These are phyloP conservation scores for Himalopsyche tibetana DNA, from an alignment of 2,888 invertebrate species.

Conservation along the genomic window DNA sequence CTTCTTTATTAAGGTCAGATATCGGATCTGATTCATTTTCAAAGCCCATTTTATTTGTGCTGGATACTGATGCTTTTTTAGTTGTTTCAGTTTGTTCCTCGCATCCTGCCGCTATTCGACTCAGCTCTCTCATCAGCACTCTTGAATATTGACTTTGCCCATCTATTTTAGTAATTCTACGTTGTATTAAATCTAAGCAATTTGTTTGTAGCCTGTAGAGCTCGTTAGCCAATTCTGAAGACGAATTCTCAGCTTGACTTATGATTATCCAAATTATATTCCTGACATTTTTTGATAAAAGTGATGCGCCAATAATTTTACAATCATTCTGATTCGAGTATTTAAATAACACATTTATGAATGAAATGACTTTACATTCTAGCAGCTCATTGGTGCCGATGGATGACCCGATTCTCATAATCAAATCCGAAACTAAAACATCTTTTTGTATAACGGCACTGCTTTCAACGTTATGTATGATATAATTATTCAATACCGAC, in stretches of 20 bases:
- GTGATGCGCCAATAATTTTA: conserved; percentile 85
- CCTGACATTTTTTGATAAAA: conserved; percentile 90
- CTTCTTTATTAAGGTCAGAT: conserved; percentile 92
- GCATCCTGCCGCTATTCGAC: conserved; percentile 93
- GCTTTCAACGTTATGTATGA: conserved; percentile 89
- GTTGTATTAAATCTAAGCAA: conserved; percentile 89
- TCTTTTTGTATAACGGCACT: conserved; percentile 91
- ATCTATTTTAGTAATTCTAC: conserved; percentile 92
- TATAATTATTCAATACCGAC: conserved; percentile 95
- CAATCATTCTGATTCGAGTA: conserved; percentile 89
- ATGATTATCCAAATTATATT: conserved; percentile 89
- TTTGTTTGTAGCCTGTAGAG: conserved; percentile 94
- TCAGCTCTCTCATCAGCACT: conserved; percentile 93
- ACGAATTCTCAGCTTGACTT: conserved; percentile 81
- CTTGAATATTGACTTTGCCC: conserved; percentile 92
- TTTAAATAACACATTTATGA: conserved; percentile 94
- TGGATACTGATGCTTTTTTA: conserved; percentile 83
- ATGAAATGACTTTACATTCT: conserved; percentile 94
- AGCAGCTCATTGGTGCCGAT: conserved; percentile 82
- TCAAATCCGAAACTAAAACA: conserved; percentile 90
- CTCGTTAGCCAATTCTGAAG: conserved; percentile 95
- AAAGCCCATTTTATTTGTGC: conserved; percentile 94
- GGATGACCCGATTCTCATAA: conserved; percentile 84
- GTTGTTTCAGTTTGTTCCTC: conserved; percentile 80
- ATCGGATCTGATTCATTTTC: conserved; percentile 94